Percentiles rank a stretch among this genome's conserved stretches.
Evolutionary conservation across 2,113 vertebrate genomes (phyloP).

Genomic region (Tympanuchus pallidicinctus): DNA sequence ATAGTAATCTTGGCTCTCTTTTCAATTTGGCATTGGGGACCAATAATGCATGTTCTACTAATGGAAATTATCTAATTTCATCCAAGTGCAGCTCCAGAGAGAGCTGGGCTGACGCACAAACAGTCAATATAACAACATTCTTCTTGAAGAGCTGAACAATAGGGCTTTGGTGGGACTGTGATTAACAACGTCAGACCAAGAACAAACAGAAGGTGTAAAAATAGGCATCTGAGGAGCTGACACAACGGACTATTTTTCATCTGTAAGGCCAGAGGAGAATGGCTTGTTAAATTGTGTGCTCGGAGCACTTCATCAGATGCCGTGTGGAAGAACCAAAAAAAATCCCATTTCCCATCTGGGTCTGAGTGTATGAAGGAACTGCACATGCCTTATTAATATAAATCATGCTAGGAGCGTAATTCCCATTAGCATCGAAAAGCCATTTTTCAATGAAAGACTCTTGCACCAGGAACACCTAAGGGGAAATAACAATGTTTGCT

Average conservation of each 20-base stretch:
- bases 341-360: conserved; percentile 57
- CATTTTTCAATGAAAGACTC: conserved; percentile 50
- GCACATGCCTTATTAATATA: conserved; percentile 24
- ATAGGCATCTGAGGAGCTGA: conserved; percentile 81
- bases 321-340: conserved; percentile 12
- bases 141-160: conserved; percentile 86
- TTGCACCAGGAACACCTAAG: background rate
- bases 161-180: conserved; percentile 81
- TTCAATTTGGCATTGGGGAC: conserved; percentile 86
- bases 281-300: conserved; percentile 47
- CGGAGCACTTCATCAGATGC: conserved; percentile 64
- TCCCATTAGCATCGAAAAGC: conserved; percentile 34
- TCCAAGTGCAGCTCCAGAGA: conserved; percentile 86
- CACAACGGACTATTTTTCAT: conserved; percentile 76
- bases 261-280: conserved; percentile 62
- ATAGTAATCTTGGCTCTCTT: conserved; percentile 92
- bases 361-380: conserved; percentile 32
- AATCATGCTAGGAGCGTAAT: conserved; percentile 32
- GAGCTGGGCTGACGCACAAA: conserved; percentile 84
- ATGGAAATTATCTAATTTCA: conserved; percentile 95
- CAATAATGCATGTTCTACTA: conserved; percentile 91
- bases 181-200: conserved; percentile 83
- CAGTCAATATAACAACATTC: conserved; percentile 91
- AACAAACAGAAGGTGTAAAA: conserved; percentile 87
- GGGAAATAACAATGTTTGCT: conserved; percentile 53